phyloP scores from a whole-genome alignment of 2,113 vertebrate genomes.

The Hiodon tergisus region DNA sequence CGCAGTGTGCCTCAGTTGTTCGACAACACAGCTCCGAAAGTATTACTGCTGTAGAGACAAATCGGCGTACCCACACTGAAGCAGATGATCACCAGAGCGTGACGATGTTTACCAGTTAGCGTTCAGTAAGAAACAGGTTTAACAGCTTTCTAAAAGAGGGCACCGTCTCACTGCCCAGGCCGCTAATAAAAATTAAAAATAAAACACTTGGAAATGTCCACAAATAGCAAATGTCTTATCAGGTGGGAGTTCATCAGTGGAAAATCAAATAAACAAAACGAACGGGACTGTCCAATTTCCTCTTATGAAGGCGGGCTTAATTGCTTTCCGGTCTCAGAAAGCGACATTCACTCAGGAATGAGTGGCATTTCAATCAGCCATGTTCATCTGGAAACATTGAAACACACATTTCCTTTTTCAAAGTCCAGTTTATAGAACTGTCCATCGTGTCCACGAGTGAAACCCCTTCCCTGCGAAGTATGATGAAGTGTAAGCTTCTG shows the following conservation, averaged over 20 bases:
- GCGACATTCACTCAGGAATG: neutral
- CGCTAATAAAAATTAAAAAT: neutral
- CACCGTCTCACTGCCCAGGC: too few species aligned
- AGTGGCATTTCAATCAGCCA: conserved; percentile 6
- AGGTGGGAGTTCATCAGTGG: neutral
- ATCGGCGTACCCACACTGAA: neutral
- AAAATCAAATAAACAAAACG: neutral
- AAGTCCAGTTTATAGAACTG: conserved; percentile 28
- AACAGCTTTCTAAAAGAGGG: too few species aligned
- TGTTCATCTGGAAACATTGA: conserved; percentile 42
- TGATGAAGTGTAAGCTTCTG: conserved; percentile 31
- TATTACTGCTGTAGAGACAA: neutral
- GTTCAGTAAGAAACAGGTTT: neutral
- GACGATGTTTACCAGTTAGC: neutral
- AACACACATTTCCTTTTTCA: conserved; percentile 23
- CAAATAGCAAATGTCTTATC: neutral
- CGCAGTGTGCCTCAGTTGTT: conserved; percentile 20
- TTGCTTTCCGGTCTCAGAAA: conserved; percentile 14
- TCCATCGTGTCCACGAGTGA: conserved; percentile 49
- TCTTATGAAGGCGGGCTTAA: neutral
- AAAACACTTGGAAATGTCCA: too few species aligned
- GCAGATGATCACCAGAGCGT: neutral
- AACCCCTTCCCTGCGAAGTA: conserved; percentile 46
- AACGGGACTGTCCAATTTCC: neutral
- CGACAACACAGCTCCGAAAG: neutral